Evolutionary conservation across 2,888 invertebrate species (phyloP), one percentile per base, ranked within the genome.

Genomic region (Drosophila borealis): DNA sequence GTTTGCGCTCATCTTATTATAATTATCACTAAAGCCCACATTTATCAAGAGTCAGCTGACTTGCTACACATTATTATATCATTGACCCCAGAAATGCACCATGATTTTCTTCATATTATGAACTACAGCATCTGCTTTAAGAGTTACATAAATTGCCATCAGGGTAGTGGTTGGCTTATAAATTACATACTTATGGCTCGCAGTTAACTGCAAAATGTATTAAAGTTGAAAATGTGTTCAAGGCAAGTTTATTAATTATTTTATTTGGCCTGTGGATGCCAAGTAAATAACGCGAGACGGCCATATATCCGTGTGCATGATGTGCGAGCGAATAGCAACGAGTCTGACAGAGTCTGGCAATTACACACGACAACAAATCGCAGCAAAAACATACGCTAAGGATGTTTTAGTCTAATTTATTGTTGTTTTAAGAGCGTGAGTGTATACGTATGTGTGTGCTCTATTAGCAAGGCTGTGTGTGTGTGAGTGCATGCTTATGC

Each of bases 191-290:
- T 69, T 50, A 68, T 70, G 49, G 60, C 48, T 37, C 51, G 60
- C 63, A 63, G 65, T 54, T 64, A 39, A 61, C 53, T 63, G 84
- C 60, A 68, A 77, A 84, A 74, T 75, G 70, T 56, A 79, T 73
- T 67, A 64, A 76, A 73, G 65, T 68, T 64, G 55, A 80, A 80
- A 73, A 74, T 84, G 77, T 81, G 81, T 79, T 74, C 79, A 81
- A 64, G 73, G 69, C 48, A 65, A 70, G 82, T 53, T 71, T 65
- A 80, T 79, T 83, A 83, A 85, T 88, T 85, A 88, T 85, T 85
- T 81, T 70, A 57, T 64, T 78, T 74, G 45, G 53, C 70, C 77
- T 64, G 42, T 57, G 80, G 67, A 64, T 48, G 5, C 50, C 0
- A 19, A 21, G 29, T 46, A 45, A 19, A 53, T 11, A 37, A 13